These are phyloP conservation scores for Peromyscus maniculatus DNA, from an alignment of 2,113 vertebrate species.

Conservation along the genomic window DNA sequence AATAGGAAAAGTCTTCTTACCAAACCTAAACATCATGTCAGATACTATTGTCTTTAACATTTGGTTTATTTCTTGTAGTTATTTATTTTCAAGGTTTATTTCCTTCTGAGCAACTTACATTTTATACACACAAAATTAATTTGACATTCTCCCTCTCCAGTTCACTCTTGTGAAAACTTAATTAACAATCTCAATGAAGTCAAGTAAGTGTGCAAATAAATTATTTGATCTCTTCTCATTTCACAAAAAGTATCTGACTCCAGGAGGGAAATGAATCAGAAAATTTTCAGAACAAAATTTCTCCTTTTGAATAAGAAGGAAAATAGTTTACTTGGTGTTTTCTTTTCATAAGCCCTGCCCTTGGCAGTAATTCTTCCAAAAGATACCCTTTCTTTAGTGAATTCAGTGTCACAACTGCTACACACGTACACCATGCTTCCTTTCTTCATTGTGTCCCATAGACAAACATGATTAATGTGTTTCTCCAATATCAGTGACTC, in stretches of 20 bases:
- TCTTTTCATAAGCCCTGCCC: not conserved
- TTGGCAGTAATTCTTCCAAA: slow-evolving; percentile 36
- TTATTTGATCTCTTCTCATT: slow-evolving; percentile 23
- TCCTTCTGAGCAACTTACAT: not conserved
- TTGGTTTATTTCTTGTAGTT: not conserved
- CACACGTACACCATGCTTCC: not conserved
- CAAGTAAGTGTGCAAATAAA: slow-evolving; percentile 23
- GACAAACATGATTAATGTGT: not conserved
- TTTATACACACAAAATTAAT: not conserved
- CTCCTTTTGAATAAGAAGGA: slow-evolving; percentile 31
- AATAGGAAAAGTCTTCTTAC: not conserved
- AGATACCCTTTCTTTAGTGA: not conserved
- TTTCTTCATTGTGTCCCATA: not conserved
- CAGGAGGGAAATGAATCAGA: not conserved
- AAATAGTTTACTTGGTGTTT: not conserved
- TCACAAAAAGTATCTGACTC: not conserved
- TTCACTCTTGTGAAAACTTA: slow-evolving; percentile 18
- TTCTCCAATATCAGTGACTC: not conserved
- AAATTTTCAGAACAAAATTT: slow-evolving; percentile 5
- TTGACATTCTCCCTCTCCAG: not conserved
- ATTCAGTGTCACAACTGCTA: not conserved
- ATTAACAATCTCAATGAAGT: not conserved
- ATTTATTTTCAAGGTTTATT: not conserved
- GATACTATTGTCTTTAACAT: not conserved
- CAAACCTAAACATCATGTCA: not conserved